Conservation (phyloP, 1,140 invertebrate genomes). For the Brachionus paranguensis region DNA sequence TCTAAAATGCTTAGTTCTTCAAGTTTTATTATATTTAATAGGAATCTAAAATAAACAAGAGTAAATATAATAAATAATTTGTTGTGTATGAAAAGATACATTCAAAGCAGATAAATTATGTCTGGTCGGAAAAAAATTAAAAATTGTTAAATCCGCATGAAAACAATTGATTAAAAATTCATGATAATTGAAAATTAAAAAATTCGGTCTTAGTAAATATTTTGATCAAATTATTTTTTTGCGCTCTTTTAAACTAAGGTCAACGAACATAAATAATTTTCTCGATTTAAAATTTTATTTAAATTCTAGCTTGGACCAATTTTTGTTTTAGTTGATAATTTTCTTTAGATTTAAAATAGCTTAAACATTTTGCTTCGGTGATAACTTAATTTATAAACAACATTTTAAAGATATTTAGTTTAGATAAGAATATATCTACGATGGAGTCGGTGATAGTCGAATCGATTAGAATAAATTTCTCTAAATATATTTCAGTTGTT, state of each 20-base stretch:
- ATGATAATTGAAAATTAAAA: not conserved
- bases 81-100: too few species aligned
- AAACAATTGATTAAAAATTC: not conserved
- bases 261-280: not conserved
- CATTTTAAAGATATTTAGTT: not conserved
- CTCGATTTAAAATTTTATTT: not conserved
- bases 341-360: not conserved
- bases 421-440: not conserved
- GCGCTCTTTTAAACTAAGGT: not conserved
- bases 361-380: not conserved
- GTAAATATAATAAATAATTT: too few species aligned
- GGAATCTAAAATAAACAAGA: too few species aligned
- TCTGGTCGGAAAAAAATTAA: not conserved
- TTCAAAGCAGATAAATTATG: not conserved
- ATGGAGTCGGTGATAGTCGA: not conserved
- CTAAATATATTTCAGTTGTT: not conserved
- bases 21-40: too few species aligned
- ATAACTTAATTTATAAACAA: conserved; percentile 1
- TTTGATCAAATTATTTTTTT: not conserved
- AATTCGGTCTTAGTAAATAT: not conserved
- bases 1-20: too few species aligned
- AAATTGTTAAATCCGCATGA: not conserved
- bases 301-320: not conserved
- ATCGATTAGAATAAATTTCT: not conserved
- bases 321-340: not conserved